Evolutionary conservation across 1,140 invertebrate genomes (phyloP).

Genomic region (Anastatus disparis): DNA sequence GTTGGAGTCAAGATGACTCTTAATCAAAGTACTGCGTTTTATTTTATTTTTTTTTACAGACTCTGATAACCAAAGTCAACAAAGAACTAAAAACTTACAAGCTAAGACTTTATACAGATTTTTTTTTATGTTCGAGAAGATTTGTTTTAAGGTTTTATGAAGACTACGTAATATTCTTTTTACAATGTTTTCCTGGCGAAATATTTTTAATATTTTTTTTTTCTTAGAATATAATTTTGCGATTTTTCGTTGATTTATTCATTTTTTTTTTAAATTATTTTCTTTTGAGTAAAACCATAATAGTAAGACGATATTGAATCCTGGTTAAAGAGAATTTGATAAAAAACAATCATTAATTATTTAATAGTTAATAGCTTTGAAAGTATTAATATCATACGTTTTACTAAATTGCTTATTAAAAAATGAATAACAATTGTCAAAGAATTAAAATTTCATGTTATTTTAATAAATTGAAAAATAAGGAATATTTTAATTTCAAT

Average conservation of each 20-base stretch:
- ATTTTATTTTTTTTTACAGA: neutral
- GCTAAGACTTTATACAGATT: slow-evolving; percentile 3
- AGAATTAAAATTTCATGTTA: too few relatives aligned
- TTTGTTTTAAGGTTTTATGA: neutral
- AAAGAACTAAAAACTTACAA: slow-evolving; percentile 22
- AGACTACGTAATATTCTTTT: slow-evolving; percentile 10
- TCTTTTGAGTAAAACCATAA: too few relatives aligned
- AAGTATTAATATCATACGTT: too few relatives aligned
- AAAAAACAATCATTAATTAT: too few relatives aligned
- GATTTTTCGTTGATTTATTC: neutral
- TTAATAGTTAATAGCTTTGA: too few relatives aligned
- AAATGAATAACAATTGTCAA: too few relatives aligned
- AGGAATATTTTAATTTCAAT: too few relatives aligned
- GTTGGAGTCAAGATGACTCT: neutral
- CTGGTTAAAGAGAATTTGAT: too few relatives aligned
- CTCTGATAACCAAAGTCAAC: slow-evolving; percentile 5
- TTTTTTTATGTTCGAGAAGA: neutral
- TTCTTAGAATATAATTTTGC: neutral
- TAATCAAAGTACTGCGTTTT: slow-evolving; percentile 1
- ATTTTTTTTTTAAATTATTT: neutral
- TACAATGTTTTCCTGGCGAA: neutral
- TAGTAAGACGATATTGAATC: too few relatives aligned
- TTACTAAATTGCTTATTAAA: too few relatives aligned
- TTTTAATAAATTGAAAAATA: too few relatives aligned
- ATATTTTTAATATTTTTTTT: slow-evolving; percentile 4